Evolutionary conservation across 2,888 invertebrate genomes (phyloP), one percentile per base, ranked within the genome.

Genomic region (Meteorus colon): DNA sequence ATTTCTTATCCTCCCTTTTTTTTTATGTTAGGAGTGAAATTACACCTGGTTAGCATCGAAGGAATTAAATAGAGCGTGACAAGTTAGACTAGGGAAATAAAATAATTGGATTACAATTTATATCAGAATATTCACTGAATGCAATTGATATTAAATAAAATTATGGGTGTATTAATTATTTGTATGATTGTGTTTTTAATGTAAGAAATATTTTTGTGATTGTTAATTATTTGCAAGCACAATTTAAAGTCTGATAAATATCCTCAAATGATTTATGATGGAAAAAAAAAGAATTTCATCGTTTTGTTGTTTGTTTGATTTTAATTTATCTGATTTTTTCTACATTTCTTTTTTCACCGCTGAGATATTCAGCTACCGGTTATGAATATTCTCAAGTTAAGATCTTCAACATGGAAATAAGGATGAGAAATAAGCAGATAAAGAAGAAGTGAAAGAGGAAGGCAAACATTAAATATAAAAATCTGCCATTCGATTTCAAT

Each of bases 31-130:
- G 19, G 8, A 27, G 41, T 8, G 34, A 0, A 29, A 63, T 31
- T 65, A 31, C 27, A 31, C 24, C 48, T 68, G 29, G 67, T 67
- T 68, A 51, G 19, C 48, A 16, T 68, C 19, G 14, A 8, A 3
- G n/a, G 27, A 41, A 16, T 31, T 48, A 51, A 24, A 68, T 45
- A 51, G 51, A 68, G 68, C 51, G n/a, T 68, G 68, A 51, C 68
- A 68, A 48, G 16, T 51, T 24, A 27, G 12, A 45, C 4, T 63
- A 19, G 31, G 37, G 37, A 29, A n/a, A 24, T 31, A 62, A 62
- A 29, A 62, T 31, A 31, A 19, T 29, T n/a, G 6, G 48, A 48
- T 48, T 55, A 19, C 19, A 19, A 19, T n/a, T 55, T n/a, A n/a
- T 51, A 3, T 48, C 0, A 48, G 12, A 12, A 12, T 41, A 12